Conservation (phyloP, 2,113 vertebrate genomes). For the Mobula hypostoma region DNA sequence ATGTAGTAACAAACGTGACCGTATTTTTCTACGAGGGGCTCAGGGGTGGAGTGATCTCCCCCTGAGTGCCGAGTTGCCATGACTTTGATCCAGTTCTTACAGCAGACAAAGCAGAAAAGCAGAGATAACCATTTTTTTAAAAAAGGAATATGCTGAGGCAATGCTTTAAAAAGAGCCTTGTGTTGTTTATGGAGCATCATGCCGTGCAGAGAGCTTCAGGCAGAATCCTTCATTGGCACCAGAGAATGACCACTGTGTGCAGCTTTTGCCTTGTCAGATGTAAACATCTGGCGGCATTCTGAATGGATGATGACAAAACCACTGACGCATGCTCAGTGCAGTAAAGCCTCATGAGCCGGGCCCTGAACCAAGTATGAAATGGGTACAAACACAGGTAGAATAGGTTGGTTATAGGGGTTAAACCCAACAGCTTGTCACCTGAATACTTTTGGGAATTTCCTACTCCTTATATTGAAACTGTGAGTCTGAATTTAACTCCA, state of each 20-base stretch:
- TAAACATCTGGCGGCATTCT: neutral
- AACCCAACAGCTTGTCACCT: neutral
- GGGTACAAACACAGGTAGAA: neutral
- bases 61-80: neutral
- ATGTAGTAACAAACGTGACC: neutral
- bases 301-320: neutral
- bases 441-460: too few relatives aligned
- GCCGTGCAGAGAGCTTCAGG: neutral
- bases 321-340: neutral
- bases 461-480: neutral
- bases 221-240: neutral
- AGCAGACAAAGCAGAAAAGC: neutral
- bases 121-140: neutral
- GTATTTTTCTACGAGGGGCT: neutral
- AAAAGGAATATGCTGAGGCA: neutral
- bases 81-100: neutral
- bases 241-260: neutral
- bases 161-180: neutral
- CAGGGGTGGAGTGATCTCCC: neutral
- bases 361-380: neutral
- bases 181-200: neutral
- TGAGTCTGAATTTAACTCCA: neutral
- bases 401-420: neutral
- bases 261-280: neutral
- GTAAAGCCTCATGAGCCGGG: neutral